Evolutionary conservation across 2,797 vertebrate genomes (phyloP).

Genomic region (Premnoplex brunnescens): DNA sequence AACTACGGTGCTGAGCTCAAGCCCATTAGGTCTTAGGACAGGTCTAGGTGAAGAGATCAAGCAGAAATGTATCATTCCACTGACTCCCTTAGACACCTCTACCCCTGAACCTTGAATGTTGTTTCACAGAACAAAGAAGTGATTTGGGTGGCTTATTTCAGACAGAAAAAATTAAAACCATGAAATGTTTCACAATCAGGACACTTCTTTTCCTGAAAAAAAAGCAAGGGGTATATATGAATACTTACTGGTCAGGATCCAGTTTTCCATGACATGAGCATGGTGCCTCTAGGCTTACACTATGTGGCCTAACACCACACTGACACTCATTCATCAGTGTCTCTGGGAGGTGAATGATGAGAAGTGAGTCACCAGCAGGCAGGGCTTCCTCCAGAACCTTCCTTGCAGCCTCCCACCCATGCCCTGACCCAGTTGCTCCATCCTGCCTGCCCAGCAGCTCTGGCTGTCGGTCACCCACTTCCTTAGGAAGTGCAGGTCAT

Average conservation of each 20-base stretch:
- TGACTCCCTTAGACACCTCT: neutral
- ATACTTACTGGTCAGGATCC: neutral
- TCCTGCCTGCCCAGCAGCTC: neutral
- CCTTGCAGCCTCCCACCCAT: neutral
- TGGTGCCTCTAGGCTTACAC: neutral
- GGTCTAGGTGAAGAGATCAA: neutral
- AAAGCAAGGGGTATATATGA: neutral
- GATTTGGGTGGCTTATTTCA: neutral
- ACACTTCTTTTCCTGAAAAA: neutral
- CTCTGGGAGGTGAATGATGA: neutral
- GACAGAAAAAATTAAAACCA: neutral
- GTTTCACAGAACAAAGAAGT: neutral
- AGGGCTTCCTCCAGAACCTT: neutral
- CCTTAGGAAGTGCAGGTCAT: neutral
- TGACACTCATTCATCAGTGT: neutral
- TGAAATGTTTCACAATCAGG: neutral
- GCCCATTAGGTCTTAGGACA: neutral
- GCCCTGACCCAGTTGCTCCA: neutral
- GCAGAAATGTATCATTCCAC: neutral
- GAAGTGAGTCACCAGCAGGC: neutral
- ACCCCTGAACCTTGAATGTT: neutral
- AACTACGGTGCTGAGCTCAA: neutral
- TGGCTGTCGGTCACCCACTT: rapidly evolving
- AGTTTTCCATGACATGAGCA: rapidly evolving
- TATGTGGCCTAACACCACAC: neutral